phyloP scores from a whole-genome alignment of 1,140 invertebrate genomes.

The Bombus ignitus region DNA sequence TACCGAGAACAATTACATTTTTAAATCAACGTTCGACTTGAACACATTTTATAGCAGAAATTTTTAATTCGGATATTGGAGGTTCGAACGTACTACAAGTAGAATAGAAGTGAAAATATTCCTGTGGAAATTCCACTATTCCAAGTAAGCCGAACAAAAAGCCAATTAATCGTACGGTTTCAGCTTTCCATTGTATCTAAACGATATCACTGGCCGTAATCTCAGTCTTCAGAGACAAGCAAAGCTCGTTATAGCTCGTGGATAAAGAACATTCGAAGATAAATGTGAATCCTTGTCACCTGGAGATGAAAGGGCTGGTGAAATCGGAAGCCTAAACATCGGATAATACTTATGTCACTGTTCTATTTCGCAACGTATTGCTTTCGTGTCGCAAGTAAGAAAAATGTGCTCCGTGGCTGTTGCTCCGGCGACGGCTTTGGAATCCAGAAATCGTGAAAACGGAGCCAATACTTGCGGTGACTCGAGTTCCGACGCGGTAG shows the following conservation, averaged over 20 bases:
- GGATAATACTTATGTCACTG: conserved; percentile 49
- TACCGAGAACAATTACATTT: no score
- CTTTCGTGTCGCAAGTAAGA: conserved; percentile 51
- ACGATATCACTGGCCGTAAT: background rate
- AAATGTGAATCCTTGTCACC: background rate
- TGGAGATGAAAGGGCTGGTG: background rate
- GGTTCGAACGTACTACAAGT: no score
- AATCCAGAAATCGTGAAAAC: conserved; percentile 66
- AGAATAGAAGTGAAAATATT: no score
- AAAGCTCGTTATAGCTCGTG: background rate
- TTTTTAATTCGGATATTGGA: no score
- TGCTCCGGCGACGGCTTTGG: conserved; percentile 44
- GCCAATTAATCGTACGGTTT: background rate
- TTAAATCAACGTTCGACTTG: no score
- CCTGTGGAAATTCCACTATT: no score
- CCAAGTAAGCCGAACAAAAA: no score
- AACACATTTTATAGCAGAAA: no score
- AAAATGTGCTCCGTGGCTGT: conserved; percentile 49
- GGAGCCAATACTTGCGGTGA: conserved; percentile 17
- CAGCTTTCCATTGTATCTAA: background rate
- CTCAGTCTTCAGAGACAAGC: background rate
- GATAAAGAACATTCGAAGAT: background rate
- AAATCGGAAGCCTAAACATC: conserved; percentile 2
- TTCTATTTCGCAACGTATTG: conserved; percentile 51
- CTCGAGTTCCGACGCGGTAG: background rate